Evolutionary conservation across 1,140 invertebrate species (phyloP), one percentile per base, ranked within the genome.

Genomic region (Subanguina moxae): DNA sequence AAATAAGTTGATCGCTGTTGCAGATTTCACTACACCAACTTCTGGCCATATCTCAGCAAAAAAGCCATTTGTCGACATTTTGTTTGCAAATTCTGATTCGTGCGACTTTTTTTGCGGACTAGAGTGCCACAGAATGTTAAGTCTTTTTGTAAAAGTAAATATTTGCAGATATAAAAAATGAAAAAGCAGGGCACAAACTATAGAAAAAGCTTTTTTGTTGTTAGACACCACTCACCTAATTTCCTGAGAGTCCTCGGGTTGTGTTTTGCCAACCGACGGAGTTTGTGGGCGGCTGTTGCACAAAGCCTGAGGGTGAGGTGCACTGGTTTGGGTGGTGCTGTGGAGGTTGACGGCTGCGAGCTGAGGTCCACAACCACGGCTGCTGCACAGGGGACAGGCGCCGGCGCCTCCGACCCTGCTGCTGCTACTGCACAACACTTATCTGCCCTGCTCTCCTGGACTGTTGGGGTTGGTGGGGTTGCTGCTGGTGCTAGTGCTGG

Each of bases 201-300:
- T n/a, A n/a, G n/a, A 15, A 52, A 52, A 52, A 52, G 23, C 17
- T 52, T 45, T 45, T 45, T 13, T 45, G 11, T n/a, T n/a, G n/a
- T 11, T 45, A 45, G 43, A 13, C n/a, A 15, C 9, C n/a, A 65
- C 64, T 65, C 15, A 65, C 64, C 64, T 9, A 59, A 61, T 65
- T 65, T 65, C 19, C 64, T 43, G 21, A 65, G 46, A 61, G 45
- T 43, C 32, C 32, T 65, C 21, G 56, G 64, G 21, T 65, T 65
- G 46, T 65, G 19, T 8, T 63, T 8, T 5, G 64, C 64, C 27
- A 65, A 45, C n/a, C 64, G 64, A 7, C 28, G 7, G 17, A 59
- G n/a, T 59, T 52, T 52, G 48, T 25, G n/a, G 17, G 48, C 48
- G 8, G 48, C 48, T 21, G 48, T 15, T 8, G 48, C 48, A 52